Evolutionary conservation across 2,888 invertebrate species (phyloP).

Genomic region (Lacanobia oleracea): DNA sequence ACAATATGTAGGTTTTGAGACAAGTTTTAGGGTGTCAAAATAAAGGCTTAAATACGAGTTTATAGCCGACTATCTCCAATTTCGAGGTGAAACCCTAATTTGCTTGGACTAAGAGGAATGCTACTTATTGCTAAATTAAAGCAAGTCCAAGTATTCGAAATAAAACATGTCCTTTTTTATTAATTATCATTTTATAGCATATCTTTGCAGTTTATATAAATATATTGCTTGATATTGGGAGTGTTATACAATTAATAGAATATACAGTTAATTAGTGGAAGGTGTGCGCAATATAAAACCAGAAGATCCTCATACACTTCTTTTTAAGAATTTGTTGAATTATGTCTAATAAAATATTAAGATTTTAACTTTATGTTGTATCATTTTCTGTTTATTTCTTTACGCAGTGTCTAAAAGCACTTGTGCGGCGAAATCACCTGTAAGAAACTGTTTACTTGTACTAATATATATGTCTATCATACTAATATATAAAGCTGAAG

Average conservation of each 20-base stretch:
- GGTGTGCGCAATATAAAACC: neutral
- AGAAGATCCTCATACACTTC: neutral
- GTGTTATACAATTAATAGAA: neutral
- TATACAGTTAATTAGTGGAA: neutral
- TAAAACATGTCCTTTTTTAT: too few species aligned
- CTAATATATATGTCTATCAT: too few species aligned
- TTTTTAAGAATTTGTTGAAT: constrained; percentile 3
- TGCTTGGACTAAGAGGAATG: too few species aligned
- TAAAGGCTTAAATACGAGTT: too few species aligned
- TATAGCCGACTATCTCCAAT: too few species aligned
- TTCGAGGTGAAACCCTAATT: too few species aligned
- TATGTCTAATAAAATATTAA: constrained; percentile 11
- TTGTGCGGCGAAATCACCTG: neutral
- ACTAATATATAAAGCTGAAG: too few species aligned
- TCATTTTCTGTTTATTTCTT: neutral
- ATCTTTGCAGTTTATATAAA: neutral
- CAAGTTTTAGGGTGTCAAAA: too few species aligned
- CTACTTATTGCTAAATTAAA: too few species aligned
- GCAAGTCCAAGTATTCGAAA: too few species aligned
- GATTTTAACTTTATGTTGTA: neutral
- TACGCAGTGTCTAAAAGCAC: neutral
- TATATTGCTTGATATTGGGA: neutral
- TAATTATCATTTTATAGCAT: too few species aligned
- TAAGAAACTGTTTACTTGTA: neutral
- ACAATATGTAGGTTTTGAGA: too few species aligned